These are phyloP conservation scores for Clavelina lepadiformis DNA, from an alignment of 23 tunicate species.

Conservation along the genomic window DNA sequence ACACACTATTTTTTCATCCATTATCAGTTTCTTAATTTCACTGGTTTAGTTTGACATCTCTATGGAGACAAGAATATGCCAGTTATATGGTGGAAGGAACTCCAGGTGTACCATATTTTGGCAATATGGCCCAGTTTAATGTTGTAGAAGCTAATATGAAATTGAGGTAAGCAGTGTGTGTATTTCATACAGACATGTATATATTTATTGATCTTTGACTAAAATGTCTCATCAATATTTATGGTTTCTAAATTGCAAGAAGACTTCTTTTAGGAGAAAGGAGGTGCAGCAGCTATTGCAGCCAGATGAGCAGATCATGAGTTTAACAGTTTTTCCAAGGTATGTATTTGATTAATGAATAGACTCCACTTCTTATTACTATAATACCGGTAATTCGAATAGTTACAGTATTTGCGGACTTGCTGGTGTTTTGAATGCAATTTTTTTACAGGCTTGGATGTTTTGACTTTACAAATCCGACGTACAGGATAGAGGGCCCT, in stretches of 20 bases:
- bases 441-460: slow-evolving; percentile 65
- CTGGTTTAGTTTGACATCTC: slow-evolving; percentile 42
- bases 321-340: slow-evolving; percentile 88
- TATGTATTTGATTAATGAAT: too few relatives aligned
- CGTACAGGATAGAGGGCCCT: slow-evolving; percentile 36
- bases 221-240: not conserved
- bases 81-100: slow-evolving; percentile 96
- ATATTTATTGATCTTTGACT: not conserved
- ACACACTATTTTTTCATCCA: not conserved
- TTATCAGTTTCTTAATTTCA: slow-evolving; percentile 3
- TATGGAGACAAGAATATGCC: slow-evolving; percentile 97
- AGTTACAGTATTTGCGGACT: not conserved
- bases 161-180: slow-evolving; percentile 39
- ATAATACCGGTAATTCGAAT: too few relatives aligned
- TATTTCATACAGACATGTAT: not conserved
- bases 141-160: slow-evolving; percentile 94
- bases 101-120: slow-evolving; percentile 92
- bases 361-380: too few relatives aligned
- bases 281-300: slow-evolving; percentile 59
- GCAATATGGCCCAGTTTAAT: slow-evolving; percentile 88
- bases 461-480: slow-evolving; percentile 66
- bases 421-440: not conserved
- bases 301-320: slow-evolving; percentile 70
- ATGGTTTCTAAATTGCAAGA: not conserved
- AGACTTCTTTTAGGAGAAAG: slow-evolving; percentile 54